A percentile compares a stretch with the other conserved stretches of the same genome.
These are phyloP conservation scores for Microplitis manilae DNA, from an alignment of 2,888 invertebrate genomes.

Conservation along the genomic window DNA sequence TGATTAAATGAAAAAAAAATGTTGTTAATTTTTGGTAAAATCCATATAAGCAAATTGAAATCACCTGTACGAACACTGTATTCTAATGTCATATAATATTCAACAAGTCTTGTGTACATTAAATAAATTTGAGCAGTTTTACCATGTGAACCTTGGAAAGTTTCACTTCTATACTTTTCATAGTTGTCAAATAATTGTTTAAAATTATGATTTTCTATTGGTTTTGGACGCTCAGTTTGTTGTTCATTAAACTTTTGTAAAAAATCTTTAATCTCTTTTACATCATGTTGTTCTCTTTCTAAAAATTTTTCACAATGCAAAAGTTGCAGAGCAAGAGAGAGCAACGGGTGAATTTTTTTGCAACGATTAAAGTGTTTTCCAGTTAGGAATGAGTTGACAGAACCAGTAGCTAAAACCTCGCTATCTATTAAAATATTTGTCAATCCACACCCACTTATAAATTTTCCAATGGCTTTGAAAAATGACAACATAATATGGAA, in stretches of 20 bases:
- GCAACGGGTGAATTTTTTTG: slow-evolving; percentile 61
- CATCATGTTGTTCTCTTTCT: slow-evolving; percentile 31
- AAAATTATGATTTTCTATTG: slow-evolving; percentile 16
- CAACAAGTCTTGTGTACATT: slow-evolving; percentile 42
- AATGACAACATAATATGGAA: slow-evolving; percentile 60
- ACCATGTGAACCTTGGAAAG: slow-evolving; percentile 45
- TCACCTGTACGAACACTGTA: slow-evolving; percentile 48
- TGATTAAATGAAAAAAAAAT: slow-evolving; percentile 25
- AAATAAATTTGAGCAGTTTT: slow-evolving; percentile 50
- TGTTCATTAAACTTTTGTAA: slow-evolving; percentile 17
- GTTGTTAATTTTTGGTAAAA: slow-evolving; percentile 9
- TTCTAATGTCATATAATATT: slow-evolving; percentile 41
- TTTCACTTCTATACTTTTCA: slow-evolving; percentile 49
- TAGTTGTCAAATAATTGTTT: slow-evolving; percentile 39
- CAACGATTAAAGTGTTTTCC: slow-evolving; percentile 65
- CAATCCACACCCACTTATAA: slow-evolving; percentile 61
- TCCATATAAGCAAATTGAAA: slow-evolving; percentile 16
- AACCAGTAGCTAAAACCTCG: slow-evolving; percentile 59
- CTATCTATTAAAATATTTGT: slow-evolving; percentile 58
- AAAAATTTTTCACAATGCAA: slow-evolving; percentile 61
- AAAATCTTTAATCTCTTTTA: slow-evolving; percentile 48
- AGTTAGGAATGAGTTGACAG: slow-evolving; percentile 59
- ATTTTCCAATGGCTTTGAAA: slow-evolving; percentile 62
- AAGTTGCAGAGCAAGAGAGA: slow-evolving; percentile 55
- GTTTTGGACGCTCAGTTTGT: neutral